A percentile compares a stretch with the other conserved stretches of the same genome.
Evolutionary conservation across 1,140 invertebrate genomes (phyloP).

Genomic region (Radopholus similis): DNA sequence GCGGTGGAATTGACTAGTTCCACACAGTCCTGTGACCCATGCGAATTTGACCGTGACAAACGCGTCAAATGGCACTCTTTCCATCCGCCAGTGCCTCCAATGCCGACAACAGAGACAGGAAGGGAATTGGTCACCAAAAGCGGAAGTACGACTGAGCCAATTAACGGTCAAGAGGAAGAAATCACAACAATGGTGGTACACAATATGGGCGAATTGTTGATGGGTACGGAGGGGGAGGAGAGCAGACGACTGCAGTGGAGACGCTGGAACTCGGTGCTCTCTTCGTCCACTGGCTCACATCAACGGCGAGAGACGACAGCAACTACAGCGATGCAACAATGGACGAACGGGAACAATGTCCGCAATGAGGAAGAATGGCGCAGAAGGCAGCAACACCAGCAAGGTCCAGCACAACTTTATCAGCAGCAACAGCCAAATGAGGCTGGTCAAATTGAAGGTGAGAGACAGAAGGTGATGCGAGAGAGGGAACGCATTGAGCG

Average conservation of each 20-base stretch:
- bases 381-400: background rate
- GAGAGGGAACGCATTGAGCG: slow-evolving; percentile 5
- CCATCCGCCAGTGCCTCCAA: slow-evolving; percentile 2
- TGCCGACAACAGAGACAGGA: background rate
- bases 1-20: background rate
- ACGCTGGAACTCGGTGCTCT: too few relatives aligned
- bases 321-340: background rate
- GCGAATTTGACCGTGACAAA: slow-evolving; percentile 4
- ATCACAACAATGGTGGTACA: background rate
- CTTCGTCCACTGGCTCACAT: too few relatives aligned
- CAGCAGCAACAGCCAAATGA: background rate
- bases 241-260: background rate
- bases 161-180: too few relatives aligned
- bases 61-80: slow-evolving; percentile 2
- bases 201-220: background rate
- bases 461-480: slow-evolving; percentile 6
- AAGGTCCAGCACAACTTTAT: background rate
- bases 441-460: background rate
- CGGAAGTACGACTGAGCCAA: too few relatives aligned
- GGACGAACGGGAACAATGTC: slow-evolving; percentile 1
- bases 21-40: background rate
- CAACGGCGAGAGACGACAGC: background rate
- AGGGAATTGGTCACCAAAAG: background rate
- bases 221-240: background rate
- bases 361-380: too few relatives aligned